Evolutionary conservation across 2,888 invertebrate genomes (phyloP).

Genomic region (Drosophila neotestacea): DNA sequence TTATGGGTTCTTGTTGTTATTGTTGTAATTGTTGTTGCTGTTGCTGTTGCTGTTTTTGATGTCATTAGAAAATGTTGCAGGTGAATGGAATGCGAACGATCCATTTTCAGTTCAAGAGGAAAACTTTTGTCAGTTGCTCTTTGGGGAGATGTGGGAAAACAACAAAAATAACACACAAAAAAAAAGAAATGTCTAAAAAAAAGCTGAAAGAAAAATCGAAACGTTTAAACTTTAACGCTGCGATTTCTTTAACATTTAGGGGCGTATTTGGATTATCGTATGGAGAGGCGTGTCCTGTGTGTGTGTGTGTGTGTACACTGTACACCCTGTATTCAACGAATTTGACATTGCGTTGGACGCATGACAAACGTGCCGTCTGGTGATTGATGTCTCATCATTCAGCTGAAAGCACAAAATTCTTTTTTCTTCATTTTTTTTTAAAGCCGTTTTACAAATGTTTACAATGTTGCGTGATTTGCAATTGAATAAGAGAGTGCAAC

Average conservation of each 20-base stretch:
- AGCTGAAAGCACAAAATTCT: conserved; percentile 56
- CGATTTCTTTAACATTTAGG: conserved; percentile 51
- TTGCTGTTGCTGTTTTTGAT: conserved; percentile 57
- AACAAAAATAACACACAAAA: conserved; percentile 14
- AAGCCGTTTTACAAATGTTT: conserved; percentile 80
- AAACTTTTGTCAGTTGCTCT: conserved; percentile 56
- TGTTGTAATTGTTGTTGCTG: conserved; percentile 38
- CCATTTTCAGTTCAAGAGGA: conserved; percentile 57
- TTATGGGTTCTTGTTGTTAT: conserved; percentile 19
- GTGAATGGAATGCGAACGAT: conserved; percentile 74
- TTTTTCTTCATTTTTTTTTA: conserved; percentile 48
- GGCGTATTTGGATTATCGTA: conserved; percentile 35
- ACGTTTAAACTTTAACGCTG: conserved; percentile 66
- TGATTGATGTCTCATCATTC: conserved; percentile 79
- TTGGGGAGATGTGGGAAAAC: conserved; percentile 21
- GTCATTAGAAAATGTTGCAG: conserved; percentile 79
- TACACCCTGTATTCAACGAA: conserved; percentile 55
- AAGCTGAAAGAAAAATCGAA: conserved; percentile 57
- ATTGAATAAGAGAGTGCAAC: conserved; percentile 69
- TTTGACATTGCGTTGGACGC: conserved; percentile 73
- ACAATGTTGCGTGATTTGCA: conserved; percentile 80
- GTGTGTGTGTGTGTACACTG: conserved; percentile 7
- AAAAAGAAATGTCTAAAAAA: conserved; percentile 3
- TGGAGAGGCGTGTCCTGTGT: conserved; percentile 34
- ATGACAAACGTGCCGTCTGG: conserved; percentile 70